Conservation (phyloP, 2,888 invertebrate genomes). For the Bedellia somnulentella region DNA sequence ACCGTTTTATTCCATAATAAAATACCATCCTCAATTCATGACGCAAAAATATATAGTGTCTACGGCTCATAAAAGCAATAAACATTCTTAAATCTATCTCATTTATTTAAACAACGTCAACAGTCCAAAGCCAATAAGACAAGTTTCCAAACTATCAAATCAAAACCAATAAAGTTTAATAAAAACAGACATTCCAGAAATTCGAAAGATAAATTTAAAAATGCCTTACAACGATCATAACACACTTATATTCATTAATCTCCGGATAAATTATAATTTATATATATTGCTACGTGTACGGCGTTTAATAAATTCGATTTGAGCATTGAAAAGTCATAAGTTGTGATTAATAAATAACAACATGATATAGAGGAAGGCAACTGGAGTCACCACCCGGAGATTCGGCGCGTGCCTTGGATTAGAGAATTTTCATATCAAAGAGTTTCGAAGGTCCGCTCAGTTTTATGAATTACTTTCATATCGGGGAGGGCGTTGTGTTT, state of each 20-base stretch:
- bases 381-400: constrained; percentile 33
- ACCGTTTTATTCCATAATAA: no score
- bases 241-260: constrained; percentile 41
- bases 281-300: constrained; percentile 24
- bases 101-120: neutral
- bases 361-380: constrained; percentile 31
- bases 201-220: constrained; percentile 25
- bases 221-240: constrained; percentile 32
- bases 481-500: constrained; percentile 35
- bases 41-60: no score
- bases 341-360: constrained; percentile 47
- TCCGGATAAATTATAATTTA: constrained; percentile 40
- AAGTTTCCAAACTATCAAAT: constrained; percentile 17
- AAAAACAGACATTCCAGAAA: constrained; percentile 29
- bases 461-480: constrained; percentile 53
- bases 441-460: constrained; percentile 38
- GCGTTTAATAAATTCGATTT: constrained; percentile 34
- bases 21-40: no score
- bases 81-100: neutral
- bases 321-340: constrained; percentile 41
- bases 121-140: constrained; percentile 1
- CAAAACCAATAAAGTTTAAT: constrained; percentile 21
- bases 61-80: no score
- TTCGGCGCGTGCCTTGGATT: constrained; percentile 51
- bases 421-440: constrained; percentile 58